Evolutionary conservation across 2,797 vertebrate species (phyloP).

Genomic region (Somateria mollissima): DNA sequence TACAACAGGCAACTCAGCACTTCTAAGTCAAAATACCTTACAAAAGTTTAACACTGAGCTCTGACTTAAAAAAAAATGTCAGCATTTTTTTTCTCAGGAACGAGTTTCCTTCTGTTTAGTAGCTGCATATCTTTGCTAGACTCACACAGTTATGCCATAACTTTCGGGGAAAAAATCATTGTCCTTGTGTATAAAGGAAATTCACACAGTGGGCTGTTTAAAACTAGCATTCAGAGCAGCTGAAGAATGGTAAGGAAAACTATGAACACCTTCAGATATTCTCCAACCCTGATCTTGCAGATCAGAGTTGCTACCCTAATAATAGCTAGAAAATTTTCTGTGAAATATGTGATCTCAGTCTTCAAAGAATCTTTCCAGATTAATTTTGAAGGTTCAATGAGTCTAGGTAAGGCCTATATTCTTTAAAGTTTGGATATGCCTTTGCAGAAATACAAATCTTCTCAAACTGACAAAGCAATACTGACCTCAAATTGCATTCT

Average conservation of each 20-base stretch:
- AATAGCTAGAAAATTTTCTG: neutral
- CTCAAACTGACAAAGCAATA: neutral
- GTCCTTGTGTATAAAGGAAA: neutral
- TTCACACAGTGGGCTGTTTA: neutral
- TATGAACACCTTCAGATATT: neutral
- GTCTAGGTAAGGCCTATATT: neutral
- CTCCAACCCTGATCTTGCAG: neutral
- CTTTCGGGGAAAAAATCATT: neutral
- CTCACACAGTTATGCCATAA: neutral
- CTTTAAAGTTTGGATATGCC: neutral
- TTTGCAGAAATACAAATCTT: neutral
- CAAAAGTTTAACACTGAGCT: neutral
- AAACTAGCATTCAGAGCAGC: neutral
- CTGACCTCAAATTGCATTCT: neutral
- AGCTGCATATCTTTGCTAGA: neutral
- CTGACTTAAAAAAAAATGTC: neutral
- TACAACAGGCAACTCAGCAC: neutral
- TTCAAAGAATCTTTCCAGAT: neutral
- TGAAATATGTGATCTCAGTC: neutral
- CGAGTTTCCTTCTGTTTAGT: neutral
- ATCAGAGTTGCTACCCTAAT: neutral
- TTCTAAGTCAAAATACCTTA: neutral
- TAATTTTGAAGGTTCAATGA: neutral
- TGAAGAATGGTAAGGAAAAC: neutral
- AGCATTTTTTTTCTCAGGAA: neutral